Evolutionary conservation across 30 jellyfish, hydroid and myxozoan genomes (phyloP).

Genomic region (Cassiopea andromeda): DNA sequence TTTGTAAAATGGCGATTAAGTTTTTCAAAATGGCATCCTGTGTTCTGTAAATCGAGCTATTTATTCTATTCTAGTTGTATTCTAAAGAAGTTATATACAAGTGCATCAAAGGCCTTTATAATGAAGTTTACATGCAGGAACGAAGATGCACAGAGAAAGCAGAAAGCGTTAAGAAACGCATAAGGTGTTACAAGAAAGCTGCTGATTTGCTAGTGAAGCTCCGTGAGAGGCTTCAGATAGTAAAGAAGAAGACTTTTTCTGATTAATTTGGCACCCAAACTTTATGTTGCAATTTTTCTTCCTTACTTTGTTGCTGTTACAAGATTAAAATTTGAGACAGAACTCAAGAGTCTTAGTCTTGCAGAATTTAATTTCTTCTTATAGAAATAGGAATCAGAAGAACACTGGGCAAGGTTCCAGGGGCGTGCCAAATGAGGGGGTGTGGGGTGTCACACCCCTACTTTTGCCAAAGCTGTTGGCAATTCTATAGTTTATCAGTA

Average conservation of each 20-base stretch:
- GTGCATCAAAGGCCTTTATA: slow-evolving; percentile 4
- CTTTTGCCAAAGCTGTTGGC: no score
- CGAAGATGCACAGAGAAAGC: background rate
- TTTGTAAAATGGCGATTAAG: no score
- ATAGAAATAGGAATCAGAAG: no score
- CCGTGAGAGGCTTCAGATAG: background rate
- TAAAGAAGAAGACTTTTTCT: background rate
- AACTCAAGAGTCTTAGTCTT: no score
- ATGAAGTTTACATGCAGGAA: background rate
- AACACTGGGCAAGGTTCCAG: no score
- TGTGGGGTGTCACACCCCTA: no score
- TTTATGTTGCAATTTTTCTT: background rate
- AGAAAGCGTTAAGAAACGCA: background rate
- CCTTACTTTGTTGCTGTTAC: background rate
- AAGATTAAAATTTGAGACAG: no score
- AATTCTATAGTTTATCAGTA: no score
- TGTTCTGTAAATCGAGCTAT: no score
- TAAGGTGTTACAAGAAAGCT: slow-evolving; percentile 1
- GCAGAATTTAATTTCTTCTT: no score
- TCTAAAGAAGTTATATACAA: slow-evolving; percentile 6
- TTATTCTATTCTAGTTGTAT: background rate
- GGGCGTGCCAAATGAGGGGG: no score
- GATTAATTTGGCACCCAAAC: background rate
- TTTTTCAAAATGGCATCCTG: no score
- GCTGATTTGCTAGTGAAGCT: slow-evolving; percentile 15